Base-by-base conservation (phyloP, 2,797 vertebrate genomes). In the Pelobates cultripes region DNA sequence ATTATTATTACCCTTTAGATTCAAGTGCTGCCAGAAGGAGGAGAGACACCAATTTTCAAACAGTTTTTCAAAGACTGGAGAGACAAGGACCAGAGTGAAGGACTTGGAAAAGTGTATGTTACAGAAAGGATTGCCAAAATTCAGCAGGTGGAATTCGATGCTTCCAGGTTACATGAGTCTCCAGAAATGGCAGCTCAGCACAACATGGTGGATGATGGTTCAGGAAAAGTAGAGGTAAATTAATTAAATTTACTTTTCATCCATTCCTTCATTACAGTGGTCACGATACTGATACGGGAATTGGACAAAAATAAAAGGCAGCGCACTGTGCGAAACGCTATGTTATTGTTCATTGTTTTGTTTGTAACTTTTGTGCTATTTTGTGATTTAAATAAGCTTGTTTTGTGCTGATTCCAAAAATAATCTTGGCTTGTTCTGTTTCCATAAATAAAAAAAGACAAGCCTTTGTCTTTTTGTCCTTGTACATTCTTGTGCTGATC, bases 31-130 rank as follows among this genome's bases (percentile, higher is more conserved):
- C 97, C 97, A 0, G 95, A 98, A 86, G 96, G 94, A 75, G 97
- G 96, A 4, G 97, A 97, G 89, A 97, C 96, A 0, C 94, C 96
- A 53, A 95, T 96, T 86, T 98, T 98, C 87, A 97, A 95, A 86
- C 97, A 98, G 79, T 98, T 97, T 90, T 98, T 98, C 88, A 90
- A 83, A 74, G 88, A 92, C 86, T 98, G 97, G 97, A 96, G 86
- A 85, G 96, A 96, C 12, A 93, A 87, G 86, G 91, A 97, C 85
- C 92, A 97, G 90, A 96, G 94, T 0, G 89, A 95, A 51, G 96
- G 96, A 44, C 94, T 97, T 0, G 96, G 96, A 41, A 95, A 94
- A 88, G 95, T 97, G 0, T 95, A 89, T 7, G 92, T 97, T 86
- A 96, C 94, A 0, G 96, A 96, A 86, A 94, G 89, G 82, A 95